Evolutionary conservation across 2,113 vertebrate genomes (phyloP).

Genomic region (Mustelus asterias): DNA sequence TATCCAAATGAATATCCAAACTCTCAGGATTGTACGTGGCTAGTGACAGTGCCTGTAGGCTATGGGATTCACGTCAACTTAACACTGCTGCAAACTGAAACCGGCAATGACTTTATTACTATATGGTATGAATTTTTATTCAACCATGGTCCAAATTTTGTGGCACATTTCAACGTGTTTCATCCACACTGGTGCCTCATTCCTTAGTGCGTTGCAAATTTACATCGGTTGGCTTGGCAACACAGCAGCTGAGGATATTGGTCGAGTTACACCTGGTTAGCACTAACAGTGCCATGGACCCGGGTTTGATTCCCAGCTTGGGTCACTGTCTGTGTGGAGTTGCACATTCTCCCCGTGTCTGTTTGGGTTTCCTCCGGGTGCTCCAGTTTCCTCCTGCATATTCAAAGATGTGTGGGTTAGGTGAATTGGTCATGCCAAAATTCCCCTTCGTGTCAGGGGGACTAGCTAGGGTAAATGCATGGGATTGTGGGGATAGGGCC

Average conservation of each 20-base stretch:
- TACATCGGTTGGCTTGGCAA: not conserved
- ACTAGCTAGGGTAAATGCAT: no score
- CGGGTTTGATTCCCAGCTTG: no score
- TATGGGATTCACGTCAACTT: slow-evolving; percentile 87
- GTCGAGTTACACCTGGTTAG: not conserved
- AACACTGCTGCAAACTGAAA: slow-evolving; percentile 84
- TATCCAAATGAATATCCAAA: slow-evolving; percentile 88
- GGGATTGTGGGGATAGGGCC: no score
- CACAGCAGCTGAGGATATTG: not conserved
- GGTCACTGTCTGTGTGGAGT: no score
- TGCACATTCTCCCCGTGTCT: no score
- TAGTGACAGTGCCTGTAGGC: slow-evolving; percentile 76
- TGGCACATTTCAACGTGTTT: not conserved
- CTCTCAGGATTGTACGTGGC: slow-evolving; percentile 88
- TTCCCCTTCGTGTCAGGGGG: no score
- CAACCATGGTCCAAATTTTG: not conserved
- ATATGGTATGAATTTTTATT: slow-evolving; percentile 65
- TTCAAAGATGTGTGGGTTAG: no score
- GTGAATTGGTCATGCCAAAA: no score
- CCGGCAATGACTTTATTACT: slow-evolving; percentile 89
- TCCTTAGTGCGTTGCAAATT: not conserved
- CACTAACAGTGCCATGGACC: no score
- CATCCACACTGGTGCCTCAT: not conserved
- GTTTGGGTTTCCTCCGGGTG: no score
- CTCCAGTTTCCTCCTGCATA: no score